Conservation (phyloP, 1,140 invertebrate species). For the Penaeus indicus region DNA sequence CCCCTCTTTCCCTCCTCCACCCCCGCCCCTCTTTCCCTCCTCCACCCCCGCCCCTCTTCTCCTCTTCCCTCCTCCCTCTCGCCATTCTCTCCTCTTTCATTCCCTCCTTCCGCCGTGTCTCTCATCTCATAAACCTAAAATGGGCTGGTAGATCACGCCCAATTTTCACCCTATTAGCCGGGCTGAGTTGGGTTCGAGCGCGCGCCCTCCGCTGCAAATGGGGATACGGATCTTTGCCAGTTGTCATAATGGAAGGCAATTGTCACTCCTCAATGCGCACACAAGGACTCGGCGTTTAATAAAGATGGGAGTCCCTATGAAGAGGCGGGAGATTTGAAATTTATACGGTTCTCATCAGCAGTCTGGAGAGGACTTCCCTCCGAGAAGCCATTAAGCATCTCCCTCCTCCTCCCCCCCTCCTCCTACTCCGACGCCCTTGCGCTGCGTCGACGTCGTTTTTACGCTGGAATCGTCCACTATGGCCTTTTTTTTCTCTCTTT, state of each 20-base stretch:
- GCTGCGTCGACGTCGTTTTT: neutral
- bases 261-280: no score
- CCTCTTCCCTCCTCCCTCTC: neutral
- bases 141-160: neutral
- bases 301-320: slow-evolving; percentile 16
- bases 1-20: no score
- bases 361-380: neutral
- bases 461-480: neutral
- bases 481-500: neutral
- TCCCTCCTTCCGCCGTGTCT: neutral
- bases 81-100: neutral
- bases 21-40: neutral
- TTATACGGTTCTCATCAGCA: slow-evolving; percentile 27
- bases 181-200: neutral
- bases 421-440: neutral
- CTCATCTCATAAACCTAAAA: no score
- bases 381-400: no score
- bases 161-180: slow-evolving; percentile 31
- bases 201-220: neutral
- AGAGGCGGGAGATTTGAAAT: slow-evolving; percentile 32
- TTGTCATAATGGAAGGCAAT: no score
- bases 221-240: no score
- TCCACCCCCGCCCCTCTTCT: no score
- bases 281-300: neutral
- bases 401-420: neutral